These are phyloP conservation scores for Diorhabda elongata DNA, from an alignment of 1,140 invertebrate genomes.

Conservation along the genomic window DNA sequence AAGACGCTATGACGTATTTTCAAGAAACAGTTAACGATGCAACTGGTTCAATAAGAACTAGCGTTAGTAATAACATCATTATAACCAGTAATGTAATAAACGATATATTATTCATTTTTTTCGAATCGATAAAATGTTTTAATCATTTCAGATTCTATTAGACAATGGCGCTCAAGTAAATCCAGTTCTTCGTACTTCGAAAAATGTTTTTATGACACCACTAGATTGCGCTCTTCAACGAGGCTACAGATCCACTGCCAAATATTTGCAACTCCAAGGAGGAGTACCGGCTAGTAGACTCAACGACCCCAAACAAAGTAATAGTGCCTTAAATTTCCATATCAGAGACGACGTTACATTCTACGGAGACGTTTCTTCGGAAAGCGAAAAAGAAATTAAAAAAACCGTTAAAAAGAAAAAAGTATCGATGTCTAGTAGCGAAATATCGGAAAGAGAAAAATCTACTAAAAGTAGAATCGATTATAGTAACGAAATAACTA, in stretches of 20 bases:
- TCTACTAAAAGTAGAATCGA: slow-evolving; percentile 29
- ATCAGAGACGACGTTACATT: slow-evolving; percentile 41
- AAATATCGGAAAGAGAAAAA: slow-evolving; percentile 21
- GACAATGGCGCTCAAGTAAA: slow-evolving; percentile 80
- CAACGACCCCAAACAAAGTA: slow-evolving; percentile 8
- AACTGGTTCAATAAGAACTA: not conserved
- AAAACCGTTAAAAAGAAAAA: slow-evolving; percentile 32
- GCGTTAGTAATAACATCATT: not conserved
- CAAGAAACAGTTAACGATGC: not conserved
- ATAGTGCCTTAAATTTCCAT: slow-evolving; percentile 33
- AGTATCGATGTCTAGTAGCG: slow-evolving; percentile 27
- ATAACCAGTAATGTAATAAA: not conserved
- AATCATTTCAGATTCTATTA: slow-evolving; percentile 57
- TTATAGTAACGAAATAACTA: slow-evolving; percentile 37
- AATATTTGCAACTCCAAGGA: slow-evolving; percentile 88
- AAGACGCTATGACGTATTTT: not conserved
- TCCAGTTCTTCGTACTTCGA: slow-evolving; percentile 73
- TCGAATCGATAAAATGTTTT: too few species aligned
- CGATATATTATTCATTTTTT: too few species aligned
- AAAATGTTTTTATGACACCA: slow-evolving; percentile 80
- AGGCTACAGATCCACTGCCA: slow-evolving; percentile 83
- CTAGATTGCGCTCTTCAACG: slow-evolving; percentile 84
- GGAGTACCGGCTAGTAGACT: slow-evolving; percentile 74
- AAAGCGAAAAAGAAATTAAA: slow-evolving; percentile 37
- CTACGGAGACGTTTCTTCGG: slow-evolving; percentile 36